Base-by-base conservation (phyloP, 2,888 invertebrate species). In the Tupiocoris notatus region DNA sequence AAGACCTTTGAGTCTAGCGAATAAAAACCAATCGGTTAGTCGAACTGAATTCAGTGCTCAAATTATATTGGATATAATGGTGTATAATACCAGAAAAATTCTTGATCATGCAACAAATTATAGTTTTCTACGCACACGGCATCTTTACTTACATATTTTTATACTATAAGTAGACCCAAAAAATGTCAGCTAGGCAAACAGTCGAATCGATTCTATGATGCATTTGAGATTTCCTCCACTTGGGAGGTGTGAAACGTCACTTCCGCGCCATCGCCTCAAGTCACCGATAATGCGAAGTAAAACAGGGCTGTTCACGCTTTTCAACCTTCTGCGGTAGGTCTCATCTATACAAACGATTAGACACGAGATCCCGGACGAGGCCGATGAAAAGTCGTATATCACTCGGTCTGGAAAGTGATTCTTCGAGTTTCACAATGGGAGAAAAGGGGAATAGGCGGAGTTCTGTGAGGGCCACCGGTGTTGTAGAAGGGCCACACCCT, bases 301-400 rank as follows among this genome's bases (percentile, higher is more conserved):
- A 67, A 57, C 57, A 67, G 56, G 56, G 0, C 57, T 22, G 56
- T 39, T 39, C 54, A 57, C 67, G 54, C 39, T 70, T 70, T 58
- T 58, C 70, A 70, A 17, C 17, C 24, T n/a, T 59, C 59, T 70
- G 70, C 70, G 70, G 70, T 70, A 70, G 70, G 70, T 70, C 70
- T 59, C 61, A 25, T 23, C 39, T 57, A 59, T 25, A 16, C 70
- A 70, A 70, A 70, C 70, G 70, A 70, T 70, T 70, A 58, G 70
- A 59, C 70, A 70, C 70, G 70, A 70, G 70, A 22, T 39, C 39
- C 58, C 17, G 70, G 25, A 70, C 24, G 70, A 70, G 70, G 70
- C 59, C 70, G 70, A 70, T 70, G 61, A 70, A 70, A 70, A 70
- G 70, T 70, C 70, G 59, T 70, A 70, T 70, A 70, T 70, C 70